A percentile compares a stretch with the other conserved stretches of the same genome.
phyloP scores from a whole-genome alignment of 2,888 invertebrate genomes.

The Oligia fasciuncula region DNA sequence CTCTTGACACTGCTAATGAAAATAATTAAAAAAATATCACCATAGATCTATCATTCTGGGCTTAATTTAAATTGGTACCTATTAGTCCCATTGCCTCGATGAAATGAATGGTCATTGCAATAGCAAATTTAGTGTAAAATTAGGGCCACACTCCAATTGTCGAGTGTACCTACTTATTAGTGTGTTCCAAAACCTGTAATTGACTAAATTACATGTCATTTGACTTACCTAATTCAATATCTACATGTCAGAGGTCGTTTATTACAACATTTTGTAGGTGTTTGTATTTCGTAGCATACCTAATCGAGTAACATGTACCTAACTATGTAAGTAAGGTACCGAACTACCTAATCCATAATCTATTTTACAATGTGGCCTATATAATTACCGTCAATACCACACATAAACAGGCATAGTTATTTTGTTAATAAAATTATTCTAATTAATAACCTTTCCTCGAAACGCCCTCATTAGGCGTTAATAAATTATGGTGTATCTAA shows the following conservation, averaged over 20 bases:
- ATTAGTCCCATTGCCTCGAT: too few species aligned
- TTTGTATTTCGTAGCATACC: background rate
- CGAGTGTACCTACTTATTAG: conserved; percentile 24
- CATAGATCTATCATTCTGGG: background rate
- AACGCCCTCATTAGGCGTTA: background rate
- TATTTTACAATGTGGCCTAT: background rate
- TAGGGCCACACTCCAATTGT: conserved; percentile 19
- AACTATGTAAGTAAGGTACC: background rate
- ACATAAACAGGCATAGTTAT: background rate
- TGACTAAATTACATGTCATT: conserved; percentile 30
- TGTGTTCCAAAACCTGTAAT: conserved; percentile 24
- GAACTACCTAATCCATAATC: too few species aligned
- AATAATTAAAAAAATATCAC: background rate
- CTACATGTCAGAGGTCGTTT: conserved; percentile 15
- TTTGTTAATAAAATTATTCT: background rate
- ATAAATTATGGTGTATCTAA: background rate
- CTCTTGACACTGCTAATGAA: too few species aligned
- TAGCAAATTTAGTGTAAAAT: conserved; percentile 12
- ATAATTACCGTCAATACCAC: background rate
- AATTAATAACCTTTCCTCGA: background rate
- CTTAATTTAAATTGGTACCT: too few species aligned
- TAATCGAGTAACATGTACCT: background rate
- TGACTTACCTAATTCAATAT: conserved; percentile 24
- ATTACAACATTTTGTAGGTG: background rate
- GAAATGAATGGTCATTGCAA: conserved; percentile 3